A percentile compares a stretch with the other conserved stretches of the same genome.
phyloP scores from a whole-genome alignment of 64 coral and sea anemone genomes.

The Porites lutea region DNA sequence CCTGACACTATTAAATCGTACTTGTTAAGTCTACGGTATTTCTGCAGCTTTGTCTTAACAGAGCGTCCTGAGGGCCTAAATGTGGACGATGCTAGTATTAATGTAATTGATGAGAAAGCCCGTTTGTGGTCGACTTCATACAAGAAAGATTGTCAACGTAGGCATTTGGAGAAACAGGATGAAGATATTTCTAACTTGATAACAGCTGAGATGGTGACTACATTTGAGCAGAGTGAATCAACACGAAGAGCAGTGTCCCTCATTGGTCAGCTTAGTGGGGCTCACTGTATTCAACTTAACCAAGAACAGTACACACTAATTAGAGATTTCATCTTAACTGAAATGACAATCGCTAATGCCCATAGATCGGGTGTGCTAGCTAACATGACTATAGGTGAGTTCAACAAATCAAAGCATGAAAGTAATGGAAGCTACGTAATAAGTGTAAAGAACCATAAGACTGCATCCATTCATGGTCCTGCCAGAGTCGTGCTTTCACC shows the following conservation, averaged over 20 bases:
- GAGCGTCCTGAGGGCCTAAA: neutral
- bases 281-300: neutral
- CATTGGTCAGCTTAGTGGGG: neutral
- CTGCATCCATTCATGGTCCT: constrained; percentile 6
- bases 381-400: neutral
- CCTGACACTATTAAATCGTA: neutral
- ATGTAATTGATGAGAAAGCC: neutral
- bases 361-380: neutral
- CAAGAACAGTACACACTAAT: neutral
- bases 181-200: neutral
- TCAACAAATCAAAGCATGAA: too few species aligned
- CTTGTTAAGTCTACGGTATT: constrained; percentile 4
- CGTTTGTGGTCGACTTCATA: neutral
- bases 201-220: neutral
- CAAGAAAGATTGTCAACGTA: neutral
- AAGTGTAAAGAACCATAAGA: constrained; percentile 5
- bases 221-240: neutral
- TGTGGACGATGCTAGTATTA: neutral
- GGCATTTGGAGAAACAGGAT: neutral
- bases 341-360: constrained; percentile 44
- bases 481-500: neutral
- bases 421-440: too few species aligned
- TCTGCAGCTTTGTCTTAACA: neutral
- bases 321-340: constrained; percentile 1
- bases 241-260: neutral